Conservation (phyloP, 2,113 vertebrate species). For the Chloropsis cyanopogon region DNA sequence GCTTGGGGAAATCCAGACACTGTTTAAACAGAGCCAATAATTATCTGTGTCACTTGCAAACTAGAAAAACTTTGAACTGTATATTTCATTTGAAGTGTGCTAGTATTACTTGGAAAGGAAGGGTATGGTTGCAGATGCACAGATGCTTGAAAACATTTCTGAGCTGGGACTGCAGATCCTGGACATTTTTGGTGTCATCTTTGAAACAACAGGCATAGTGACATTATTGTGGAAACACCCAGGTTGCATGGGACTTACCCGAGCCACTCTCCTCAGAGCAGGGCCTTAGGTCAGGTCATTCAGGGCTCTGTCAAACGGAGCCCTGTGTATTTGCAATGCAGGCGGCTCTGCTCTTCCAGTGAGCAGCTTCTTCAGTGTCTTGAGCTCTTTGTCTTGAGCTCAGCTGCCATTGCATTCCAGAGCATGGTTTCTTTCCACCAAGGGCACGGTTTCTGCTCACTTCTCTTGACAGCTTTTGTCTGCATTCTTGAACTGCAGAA, state of each 20-base stretch:
- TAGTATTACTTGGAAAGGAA: neutral
- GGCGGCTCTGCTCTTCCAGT: neutral
- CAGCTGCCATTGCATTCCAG: neutral
- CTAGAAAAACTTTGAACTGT: neutral
- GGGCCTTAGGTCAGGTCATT: neutral
- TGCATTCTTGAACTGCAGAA: neutral
- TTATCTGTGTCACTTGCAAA: neutral
- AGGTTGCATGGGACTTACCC: neutral
- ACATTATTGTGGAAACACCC: neutral
- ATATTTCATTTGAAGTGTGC: neutral
- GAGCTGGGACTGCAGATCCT: neutral
- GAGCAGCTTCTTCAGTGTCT: neutral
- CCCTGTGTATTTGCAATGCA: neutral
- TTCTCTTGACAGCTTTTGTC: neutral
- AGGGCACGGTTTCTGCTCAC: fast-evolving
- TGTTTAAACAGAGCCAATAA: neutral
- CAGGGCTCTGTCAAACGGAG: neutral
- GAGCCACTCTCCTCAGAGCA: neutral
- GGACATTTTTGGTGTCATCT: neutral
- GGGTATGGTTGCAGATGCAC: neutral
- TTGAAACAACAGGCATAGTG: neutral
- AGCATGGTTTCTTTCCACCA: neutral
- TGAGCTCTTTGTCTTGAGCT: neutral
- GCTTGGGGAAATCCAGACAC: neutral
- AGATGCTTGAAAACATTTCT: neutral